Base-by-base conservation (phyloP, 2,797 vertebrate species). In the Sebastes taczanowskii region DNA sequence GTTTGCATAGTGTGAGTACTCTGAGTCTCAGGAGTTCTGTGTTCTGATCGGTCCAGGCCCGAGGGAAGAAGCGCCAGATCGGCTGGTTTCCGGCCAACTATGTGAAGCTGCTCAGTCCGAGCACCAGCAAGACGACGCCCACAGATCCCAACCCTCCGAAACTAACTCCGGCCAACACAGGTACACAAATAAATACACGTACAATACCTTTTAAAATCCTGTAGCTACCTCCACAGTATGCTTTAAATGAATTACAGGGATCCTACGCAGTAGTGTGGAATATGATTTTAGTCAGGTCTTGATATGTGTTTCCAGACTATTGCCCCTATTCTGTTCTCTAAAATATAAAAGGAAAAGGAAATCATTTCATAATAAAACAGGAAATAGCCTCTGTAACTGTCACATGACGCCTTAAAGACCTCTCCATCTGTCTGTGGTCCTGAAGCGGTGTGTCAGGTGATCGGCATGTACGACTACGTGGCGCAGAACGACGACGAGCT, bases 11-110 rank as follows among this genome's bases (percentile, higher is more conserved):
- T 32, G 3, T 20, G 55, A 42, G 38, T 16, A n/a, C 49, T 52
- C 49, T n/a, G 34, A 46, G 38, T 42, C 13, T 42, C 38, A 42
- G 0, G n/a, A 7, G 32, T 22, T 13, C 32, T 84, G 73, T 82
- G 84, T 49, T 83, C 16, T 88, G 11, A 60, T 89, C 84, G 89
- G 42, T 73, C 9, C 88, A 99, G 98, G 98, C 98, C 22, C 96
- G 98, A 55, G 98, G 98, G 29, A 99, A 98, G 90, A 99, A 99
- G 88, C 96, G 98, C 7, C 98, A 99, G 93, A 99, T 99, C 59
- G 98, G 98, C 58, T 99, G 98, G 98, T 99, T 99, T 91, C 98
- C 98, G 2, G 98, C 98, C 75, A 99, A 99, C 89, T 99, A 99
- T 11, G 98, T 99, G 34, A 99, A 99, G 89, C 96, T 99, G 78